A percentile compares a stretch with the other conserved stretches of the same genome.
These are phyloP conservation scores for Micrastur ruficollis DNA, from an alignment of 2,797 vertebrate genomes.

Conservation along the genomic window DNA sequence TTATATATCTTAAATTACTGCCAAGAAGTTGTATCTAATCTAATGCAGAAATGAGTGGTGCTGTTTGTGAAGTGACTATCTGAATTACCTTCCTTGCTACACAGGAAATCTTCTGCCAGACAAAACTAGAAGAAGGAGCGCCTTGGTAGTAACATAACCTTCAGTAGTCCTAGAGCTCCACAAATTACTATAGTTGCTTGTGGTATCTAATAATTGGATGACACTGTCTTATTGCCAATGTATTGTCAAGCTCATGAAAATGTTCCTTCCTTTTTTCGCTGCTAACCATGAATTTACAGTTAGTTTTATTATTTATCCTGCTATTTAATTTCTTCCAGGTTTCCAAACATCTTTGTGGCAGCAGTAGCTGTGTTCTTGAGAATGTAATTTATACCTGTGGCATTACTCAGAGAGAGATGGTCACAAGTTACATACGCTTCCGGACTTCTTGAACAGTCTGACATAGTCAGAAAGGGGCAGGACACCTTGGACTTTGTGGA, in stretches of 20 bases:
- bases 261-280: fast-evolving
- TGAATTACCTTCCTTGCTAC: background rate
- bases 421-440: background rate
- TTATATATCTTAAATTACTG: background rate
- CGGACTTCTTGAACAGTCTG: background rate
- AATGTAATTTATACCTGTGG: background rate
- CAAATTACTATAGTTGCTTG: background rate
- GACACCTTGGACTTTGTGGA: background rate
- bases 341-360: background rate
- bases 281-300: background rate
- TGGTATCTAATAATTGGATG: background rate
- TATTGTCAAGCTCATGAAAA: background rate
- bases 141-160: background rate
- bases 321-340: background rate
- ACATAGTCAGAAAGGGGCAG: background rate
- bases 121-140: background rate
- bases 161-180: background rate
- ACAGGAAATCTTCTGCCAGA: background rate
- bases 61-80: background rate
- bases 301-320: background rate
- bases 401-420: background rate
- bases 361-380: background rate
- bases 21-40: background rate
- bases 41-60: background rate
- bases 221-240: fast-evolving